Conservation (phyloP, 2,888 invertebrate genomes). For the Mythimna lalbum region DNA sequence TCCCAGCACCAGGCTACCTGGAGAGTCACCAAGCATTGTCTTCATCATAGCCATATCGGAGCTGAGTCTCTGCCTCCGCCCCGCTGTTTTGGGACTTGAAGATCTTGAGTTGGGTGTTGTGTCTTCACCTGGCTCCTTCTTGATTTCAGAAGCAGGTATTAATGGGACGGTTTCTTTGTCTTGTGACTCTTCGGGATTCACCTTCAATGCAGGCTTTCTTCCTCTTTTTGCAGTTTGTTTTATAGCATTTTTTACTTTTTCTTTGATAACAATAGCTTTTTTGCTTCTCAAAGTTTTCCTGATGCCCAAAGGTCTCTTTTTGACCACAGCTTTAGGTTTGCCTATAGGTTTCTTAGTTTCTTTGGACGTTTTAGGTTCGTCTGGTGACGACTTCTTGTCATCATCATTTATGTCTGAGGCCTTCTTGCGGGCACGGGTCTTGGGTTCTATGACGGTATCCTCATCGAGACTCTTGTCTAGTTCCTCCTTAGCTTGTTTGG, state of each 20-base stretch:
- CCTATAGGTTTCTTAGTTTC: constrained; percentile 81
- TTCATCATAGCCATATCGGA: constrained; percentile 89
- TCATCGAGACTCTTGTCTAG: constrained; percentile 86
- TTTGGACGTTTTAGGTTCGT: constrained; percentile 87
- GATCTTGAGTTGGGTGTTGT: constrained; percentile 84
- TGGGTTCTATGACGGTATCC: constrained; percentile 84
- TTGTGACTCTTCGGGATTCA: constrained; percentile 78
- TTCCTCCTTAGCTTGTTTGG: constrained; percentile 87
- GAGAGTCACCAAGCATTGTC: constrained; percentile 83
- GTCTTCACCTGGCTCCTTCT: constrained; percentile 86
- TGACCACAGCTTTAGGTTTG: constrained; percentile 84
- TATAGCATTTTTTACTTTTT: constrained; percentile 82
- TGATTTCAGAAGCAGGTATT: constrained; percentile 86
- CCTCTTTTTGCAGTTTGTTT: constrained; percentile 79
- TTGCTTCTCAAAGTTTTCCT: constrained; percentile 86
- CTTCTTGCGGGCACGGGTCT: constrained; percentile 88
- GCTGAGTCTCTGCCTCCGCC: constrained; percentile 83
- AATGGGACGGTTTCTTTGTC: constrained; percentile 82
- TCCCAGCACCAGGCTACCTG: constrained; percentile 81
- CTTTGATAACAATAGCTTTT: constrained; percentile 80
- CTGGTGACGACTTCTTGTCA: constrained; percentile 82
- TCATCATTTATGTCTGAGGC: constrained; percentile 84
- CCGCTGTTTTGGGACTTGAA: constrained; percentile 87
- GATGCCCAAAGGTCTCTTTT: constrained; percentile 86
- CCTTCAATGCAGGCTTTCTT: constrained; percentile 80